A percentile compares a stretch with the other conserved stretches of the same genome.
Evolutionary conservation across 2,888 invertebrate genomes (phyloP).

Genomic region (Smittia aterrima): DNA sequence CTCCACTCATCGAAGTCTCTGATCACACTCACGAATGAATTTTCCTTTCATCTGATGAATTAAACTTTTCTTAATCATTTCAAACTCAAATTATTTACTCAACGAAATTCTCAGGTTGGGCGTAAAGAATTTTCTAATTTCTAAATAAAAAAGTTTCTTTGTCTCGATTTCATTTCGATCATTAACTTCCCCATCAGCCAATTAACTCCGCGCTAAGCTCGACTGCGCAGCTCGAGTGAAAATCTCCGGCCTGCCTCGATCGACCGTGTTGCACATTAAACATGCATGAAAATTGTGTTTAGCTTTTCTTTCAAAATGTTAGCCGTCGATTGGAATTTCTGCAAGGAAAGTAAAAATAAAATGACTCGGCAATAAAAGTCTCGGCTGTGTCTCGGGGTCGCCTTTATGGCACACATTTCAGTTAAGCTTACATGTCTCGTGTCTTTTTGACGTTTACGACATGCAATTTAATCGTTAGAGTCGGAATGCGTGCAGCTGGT

Average conservation of each 20-base stretch:
- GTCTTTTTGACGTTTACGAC: neutral
- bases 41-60: slow-evolving; percentile 17
- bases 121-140: no score
- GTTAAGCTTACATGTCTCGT: neutral
- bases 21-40: neutral
- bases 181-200: no score
- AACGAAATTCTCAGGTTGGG: no score
- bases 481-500: slow-evolving; percentile 1
- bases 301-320: slow-evolving; percentile 4
- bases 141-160: no score
- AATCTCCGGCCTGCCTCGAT: no score
- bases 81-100: no score
- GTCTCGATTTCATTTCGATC: no score
- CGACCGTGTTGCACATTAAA: neutral
- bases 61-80: no score
- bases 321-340: neutral
- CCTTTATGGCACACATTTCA: slow-evolving; percentile 13
- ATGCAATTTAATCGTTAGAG: neutral
- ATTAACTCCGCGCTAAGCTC: no score
- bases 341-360: neutral
- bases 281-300: neutral
- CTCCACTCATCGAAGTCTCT: neutral
- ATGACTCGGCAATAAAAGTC: slow-evolving; percentile 3
- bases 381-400: neutral
- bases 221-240: no score